phyloP scores from a whole-genome alignment of 2,888 invertebrate genomes.

The Dryobota labecula region DNA sequence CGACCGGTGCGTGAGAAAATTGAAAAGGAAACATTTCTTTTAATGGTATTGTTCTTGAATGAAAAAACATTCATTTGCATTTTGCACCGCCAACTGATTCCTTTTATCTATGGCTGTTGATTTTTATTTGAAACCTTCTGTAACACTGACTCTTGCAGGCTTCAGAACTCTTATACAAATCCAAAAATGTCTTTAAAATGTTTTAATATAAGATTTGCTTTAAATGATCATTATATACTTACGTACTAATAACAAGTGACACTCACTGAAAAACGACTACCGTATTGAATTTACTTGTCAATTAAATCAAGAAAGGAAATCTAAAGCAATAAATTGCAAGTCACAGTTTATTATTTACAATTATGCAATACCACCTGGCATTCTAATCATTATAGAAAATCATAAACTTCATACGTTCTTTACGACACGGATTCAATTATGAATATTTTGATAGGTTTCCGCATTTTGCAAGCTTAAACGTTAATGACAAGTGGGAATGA shows the following conservation, averaged over 20 bases:
- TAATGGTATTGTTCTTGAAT: constrained; percentile 81
- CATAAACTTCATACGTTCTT: constrained; percentile 16
- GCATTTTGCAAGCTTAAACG: constrained; percentile 4
- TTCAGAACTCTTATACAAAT: neutral
- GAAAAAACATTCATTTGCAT: constrained; percentile 54
- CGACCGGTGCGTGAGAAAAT: constrained; percentile 88
- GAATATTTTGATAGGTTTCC: constrained; percentile 18
- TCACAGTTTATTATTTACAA: constrained; percentile 22
- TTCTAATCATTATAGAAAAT: constrained; percentile 19
- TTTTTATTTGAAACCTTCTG: constrained; percentile 17
- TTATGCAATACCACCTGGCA: neutral
- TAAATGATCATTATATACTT: neutral
- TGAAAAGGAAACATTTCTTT: constrained; percentile 86
- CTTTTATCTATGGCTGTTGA: constrained; percentile 12
- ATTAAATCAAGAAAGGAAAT: constrained; percentile 10
- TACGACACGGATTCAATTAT: constrained; percentile 20
- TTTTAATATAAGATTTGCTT: neutral
- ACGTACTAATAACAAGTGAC: neutral
- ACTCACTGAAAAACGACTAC: neutral
- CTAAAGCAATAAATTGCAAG: constrained; percentile 16
- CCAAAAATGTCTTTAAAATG: too few species aligned
- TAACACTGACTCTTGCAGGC: neutral
- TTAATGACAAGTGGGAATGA: constrained; percentile 15
- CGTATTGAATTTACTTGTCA: constrained; percentile 7
- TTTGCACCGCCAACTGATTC: constrained; percentile 18